phyloP scores from a whole-genome alignment of 2,113 vertebrate species.

The Numenius arquata region DNA sequence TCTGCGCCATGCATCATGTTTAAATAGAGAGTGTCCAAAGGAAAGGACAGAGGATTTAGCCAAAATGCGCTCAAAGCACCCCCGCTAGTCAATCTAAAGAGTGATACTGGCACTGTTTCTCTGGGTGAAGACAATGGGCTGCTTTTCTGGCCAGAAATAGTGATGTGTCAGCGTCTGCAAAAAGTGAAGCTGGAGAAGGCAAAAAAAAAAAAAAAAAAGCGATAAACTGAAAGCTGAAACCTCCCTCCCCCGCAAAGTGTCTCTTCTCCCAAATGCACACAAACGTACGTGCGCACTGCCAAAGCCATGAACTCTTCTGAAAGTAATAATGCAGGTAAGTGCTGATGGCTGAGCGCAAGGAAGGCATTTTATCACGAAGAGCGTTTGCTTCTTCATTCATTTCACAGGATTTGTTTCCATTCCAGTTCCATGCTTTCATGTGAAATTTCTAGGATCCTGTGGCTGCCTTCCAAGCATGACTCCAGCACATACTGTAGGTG shows the following conservation, averaged over 20 bases:
- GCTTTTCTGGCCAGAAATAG: constrained; percentile 60
- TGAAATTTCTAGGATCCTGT: constrained; percentile 62
- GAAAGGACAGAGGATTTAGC: constrained; percentile 13
- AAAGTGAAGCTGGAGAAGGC: neutral
- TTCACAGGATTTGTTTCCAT: constrained; percentile 36
- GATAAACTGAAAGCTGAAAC: constrained; percentile 27
- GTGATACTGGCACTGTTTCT: constrained; percentile 55
- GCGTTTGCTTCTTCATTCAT: constrained; percentile 1
- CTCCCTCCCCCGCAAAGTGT: neutral
- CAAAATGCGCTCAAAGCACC: constrained; percentile 55
- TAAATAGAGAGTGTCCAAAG: constrained; percentile 38
- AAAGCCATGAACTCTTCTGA: neutral
- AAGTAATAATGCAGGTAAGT: neutral
- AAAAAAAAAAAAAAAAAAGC: neutral
- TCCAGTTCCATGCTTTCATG: constrained; percentile 47
- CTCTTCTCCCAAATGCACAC: neutral
- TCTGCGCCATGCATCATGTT: neutral
- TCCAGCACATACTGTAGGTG: constrained; percentile 62
- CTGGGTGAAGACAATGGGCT: constrained; percentile 45
- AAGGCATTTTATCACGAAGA: neutral
- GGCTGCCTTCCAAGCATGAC: constrained; percentile 66
- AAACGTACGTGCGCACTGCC: neutral
- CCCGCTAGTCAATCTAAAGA: constrained; percentile 38
- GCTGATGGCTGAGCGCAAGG: neutral
- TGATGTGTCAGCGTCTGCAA: constrained; percentile 67